These are phyloP conservation scores for Drosophila nigromelanica DNA, from an alignment of 1,140 invertebrate species.

Conservation along the genomic window DNA sequence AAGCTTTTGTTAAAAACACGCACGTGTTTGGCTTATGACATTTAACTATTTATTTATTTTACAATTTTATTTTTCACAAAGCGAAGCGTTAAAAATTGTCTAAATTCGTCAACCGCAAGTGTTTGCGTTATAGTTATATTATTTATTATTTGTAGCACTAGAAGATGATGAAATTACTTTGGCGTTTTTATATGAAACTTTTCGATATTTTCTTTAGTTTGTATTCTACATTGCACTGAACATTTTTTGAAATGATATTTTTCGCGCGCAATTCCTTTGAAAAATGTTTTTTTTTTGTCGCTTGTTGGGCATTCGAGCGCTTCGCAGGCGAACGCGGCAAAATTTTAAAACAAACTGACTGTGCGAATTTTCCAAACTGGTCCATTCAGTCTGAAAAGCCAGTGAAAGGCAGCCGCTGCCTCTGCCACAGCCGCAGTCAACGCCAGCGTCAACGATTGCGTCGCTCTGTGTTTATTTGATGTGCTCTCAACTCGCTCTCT, in stretches of 20 bases:
- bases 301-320: slow-evolving; percentile 9
- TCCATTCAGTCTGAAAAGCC: slow-evolving; percentile 67
- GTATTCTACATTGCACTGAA: neutral
- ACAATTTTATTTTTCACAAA: slow-evolving; percentile 18
- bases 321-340: slow-evolving; percentile 61
- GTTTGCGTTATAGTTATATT: neutral
- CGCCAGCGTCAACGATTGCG: slow-evolving; percentile 11
- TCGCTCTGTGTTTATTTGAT: slow-evolving; percentile 14
- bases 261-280: slow-evolving; percentile 25
- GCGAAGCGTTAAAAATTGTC: slow-evolving; percentile 27
- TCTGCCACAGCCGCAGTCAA: slow-evolving; percentile 24
- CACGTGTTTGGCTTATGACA: slow-evolving; percentile 16
- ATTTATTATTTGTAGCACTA: slow-evolving; percentile 2
- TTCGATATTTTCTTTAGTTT: slow-evolving; percentile 5
- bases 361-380: slow-evolving; percentile 80
- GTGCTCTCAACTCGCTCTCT: slow-evolving; percentile 39
- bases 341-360: slow-evolving; percentile 82
- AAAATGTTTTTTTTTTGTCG: slow-evolving; percentile 3
- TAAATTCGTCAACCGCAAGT: slow-evolving; percentile 24
- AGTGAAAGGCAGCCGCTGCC: slow-evolving; percentile 62
- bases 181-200: neutral
- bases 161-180: slow-evolving; percentile 5
- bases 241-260: neutral
- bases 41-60: slow-evolving; percentile 18
- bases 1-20: slow-evolving; percentile 7